A percentile compares a stretch with the other conserved stretches of the same genome.
Conservation (phyloP, 2,113 vertebrate genomes). For the Ahaetulla prasina region DNA sequence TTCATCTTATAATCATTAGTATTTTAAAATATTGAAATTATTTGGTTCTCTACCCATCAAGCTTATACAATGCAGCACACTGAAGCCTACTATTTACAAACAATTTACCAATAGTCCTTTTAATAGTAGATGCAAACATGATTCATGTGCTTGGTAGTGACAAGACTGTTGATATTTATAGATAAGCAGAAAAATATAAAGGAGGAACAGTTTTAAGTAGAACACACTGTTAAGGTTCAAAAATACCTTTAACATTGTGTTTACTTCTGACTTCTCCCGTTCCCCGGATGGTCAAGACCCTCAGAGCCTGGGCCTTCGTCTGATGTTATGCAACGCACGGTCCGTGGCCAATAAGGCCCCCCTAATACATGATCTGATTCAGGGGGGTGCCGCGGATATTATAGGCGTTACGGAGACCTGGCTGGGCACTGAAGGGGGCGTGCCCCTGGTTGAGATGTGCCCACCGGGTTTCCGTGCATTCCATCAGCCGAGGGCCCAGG, state of each 20-base stretch:
- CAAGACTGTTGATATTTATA: conserved; percentile 8
- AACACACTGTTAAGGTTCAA: not conserved
- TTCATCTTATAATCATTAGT: not conserved
- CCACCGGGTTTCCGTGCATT: no score
- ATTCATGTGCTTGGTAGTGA: not conserved
- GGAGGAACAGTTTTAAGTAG: not conserved
- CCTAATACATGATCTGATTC: no score
- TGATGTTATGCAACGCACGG: no score
- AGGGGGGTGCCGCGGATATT: no score
- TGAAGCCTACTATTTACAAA: conserved; percentile 10
- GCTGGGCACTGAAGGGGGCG: no score
- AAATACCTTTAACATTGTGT: not conserved
- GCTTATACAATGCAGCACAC: not conserved
- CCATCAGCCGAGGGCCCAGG: no score
- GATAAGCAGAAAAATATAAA: not conserved
- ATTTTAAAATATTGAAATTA: not conserved
- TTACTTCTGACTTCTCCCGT: no score
- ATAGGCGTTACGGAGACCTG: no score
- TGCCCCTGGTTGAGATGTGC: no score
- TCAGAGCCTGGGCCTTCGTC: no score
- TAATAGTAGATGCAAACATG: conserved; percentile 5
- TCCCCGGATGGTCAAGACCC: no score
- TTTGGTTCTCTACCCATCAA: not conserved
- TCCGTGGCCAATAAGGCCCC: no score
- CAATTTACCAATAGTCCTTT: conserved; percentile 10